These are phyloP conservation scores for Noctilio leporinus DNA, from an alignment of 2,113 vertebrate species.

Conservation along the genomic window DNA sequence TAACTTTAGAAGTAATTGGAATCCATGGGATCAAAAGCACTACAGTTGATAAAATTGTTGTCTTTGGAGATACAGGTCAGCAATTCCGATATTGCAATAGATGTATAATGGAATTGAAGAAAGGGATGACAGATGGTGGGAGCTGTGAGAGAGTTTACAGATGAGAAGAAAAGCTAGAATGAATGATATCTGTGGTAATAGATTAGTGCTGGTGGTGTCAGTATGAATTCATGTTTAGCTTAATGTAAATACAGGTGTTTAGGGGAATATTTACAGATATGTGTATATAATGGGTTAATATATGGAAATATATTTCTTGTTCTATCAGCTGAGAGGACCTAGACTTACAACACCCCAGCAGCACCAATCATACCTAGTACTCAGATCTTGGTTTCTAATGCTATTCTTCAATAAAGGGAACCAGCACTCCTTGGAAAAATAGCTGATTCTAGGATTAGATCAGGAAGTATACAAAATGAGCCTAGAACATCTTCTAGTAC, in stretches of 20 bases:
- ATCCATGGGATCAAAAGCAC: neutral
- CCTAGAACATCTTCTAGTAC: neutral
- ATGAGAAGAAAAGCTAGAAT: slow-evolving; percentile 10
- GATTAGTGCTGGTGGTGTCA: neutral
- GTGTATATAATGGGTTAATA: neutral
- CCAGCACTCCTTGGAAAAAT: neutral
- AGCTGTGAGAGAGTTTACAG: neutral
- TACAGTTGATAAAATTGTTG: neutral
- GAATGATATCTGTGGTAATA: neutral
- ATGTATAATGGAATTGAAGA: neutral
- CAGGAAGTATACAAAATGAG: neutral
- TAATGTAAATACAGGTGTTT: neutral
- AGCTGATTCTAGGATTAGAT: neutral
- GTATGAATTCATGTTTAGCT: neutral
- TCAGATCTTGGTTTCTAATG: neutral
- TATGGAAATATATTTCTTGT: neutral
- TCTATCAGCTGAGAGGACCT: neutral
- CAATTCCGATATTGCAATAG: neutral
- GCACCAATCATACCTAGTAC: neutral
- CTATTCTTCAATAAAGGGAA: neutral
- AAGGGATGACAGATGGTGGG: neutral
- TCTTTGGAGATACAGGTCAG: neutral
- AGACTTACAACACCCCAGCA: neutral
- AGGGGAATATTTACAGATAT: neutral
- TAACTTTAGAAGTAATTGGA: neutral